Base-by-base conservation (phyloP, 2,797 vertebrate genomes). In the Sorex maritimensis region DNA sequence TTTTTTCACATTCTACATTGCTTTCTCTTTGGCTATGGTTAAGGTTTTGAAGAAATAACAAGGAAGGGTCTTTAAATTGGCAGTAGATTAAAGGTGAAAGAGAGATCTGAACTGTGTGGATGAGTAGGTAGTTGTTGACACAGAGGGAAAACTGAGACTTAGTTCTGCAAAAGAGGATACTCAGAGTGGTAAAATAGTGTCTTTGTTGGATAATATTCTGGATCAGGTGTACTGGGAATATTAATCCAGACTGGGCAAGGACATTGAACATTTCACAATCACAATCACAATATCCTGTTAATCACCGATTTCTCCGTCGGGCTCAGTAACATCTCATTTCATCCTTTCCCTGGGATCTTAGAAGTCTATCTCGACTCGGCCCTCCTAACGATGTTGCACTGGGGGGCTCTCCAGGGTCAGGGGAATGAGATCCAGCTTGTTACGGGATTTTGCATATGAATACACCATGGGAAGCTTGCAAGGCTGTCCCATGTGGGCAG, bases 131-230 rank as follows among this genome's bases (percentile, higher is more conserved):
- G 63, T 49, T 89, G 34, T 28, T 85, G 72, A 80, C 69, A 41
- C 6, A 52, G n/a, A 77, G 52, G 58, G 24, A 81, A 82, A 68
- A 21, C 19, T 10, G 17, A 17, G 26, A 65, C 28, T 94, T 77
- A 34, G 26, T 44, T 58, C 30, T 90, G 68, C n/a, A 81, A 41
- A 67, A 63, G 8, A 61, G 7, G 10, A 19, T 68, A 81, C 46
- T 81, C 58, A 8, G 46, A 61, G 26, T 89, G 23, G 67, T 7
- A 72, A 28, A 58, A 9, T 14, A 24, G 13, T 71, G 3, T 69
- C 41, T 91, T 80, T 80, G 17, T 83, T 17, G 77, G 34, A 88
- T 63, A 93, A 52, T 11, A 28, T 95, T 83, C 71, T 90, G 61
- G 41, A 81, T 28, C 13, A 74, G 17, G 15, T 92, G 8, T 92